Percentiles rank a stretch among this genome's conserved stretches.
Evolutionary conservation across 2,113 vertebrate species (phyloP).

Genomic region (Mormyrus lacerda): DNA sequence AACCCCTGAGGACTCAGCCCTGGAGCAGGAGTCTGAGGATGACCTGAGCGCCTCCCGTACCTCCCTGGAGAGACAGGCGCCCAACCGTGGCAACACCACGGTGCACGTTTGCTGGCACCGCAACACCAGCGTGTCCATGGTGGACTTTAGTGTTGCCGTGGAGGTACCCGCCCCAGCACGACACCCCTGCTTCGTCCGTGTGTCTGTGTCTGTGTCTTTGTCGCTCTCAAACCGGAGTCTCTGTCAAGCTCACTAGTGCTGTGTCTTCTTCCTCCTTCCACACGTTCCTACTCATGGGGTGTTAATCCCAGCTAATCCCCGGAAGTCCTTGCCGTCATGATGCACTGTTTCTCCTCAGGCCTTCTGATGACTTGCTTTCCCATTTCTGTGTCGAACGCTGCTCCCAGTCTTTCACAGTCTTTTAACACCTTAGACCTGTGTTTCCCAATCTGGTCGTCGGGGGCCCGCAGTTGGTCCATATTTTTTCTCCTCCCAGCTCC

Average conservation of each 20-base stretch:
- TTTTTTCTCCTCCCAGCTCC: background rate
- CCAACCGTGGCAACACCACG: conserved; percentile 95
- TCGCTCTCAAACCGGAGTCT: background rate
- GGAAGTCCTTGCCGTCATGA: background rate
- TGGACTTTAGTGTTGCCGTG: conserved; percentile 95
- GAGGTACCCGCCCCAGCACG: conserved; percentile 71
- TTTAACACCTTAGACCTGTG: background rate
- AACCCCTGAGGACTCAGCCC: conserved; percentile 75
- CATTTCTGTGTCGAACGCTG: background rate
- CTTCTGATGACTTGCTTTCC: background rate
- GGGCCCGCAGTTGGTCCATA: background rate
- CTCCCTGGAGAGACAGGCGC: conserved; percentile 78
- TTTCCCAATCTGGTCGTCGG: background rate
- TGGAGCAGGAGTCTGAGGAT: conserved; percentile 91
- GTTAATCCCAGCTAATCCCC: background rate
- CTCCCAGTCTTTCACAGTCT: background rate
- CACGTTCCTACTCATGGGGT: background rate
- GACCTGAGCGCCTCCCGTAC: conserved; percentile 77
- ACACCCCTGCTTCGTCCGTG: background rate
- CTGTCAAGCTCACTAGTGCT: background rate
- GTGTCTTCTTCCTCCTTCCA: background rate
- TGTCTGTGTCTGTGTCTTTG: background rate
- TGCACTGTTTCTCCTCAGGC: background rate
- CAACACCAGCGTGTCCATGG: conserved; percentile 96
- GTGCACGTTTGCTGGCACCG: conserved; percentile 99